Conservation (phyloP, 2,113 vertebrate species). For the Taxidea taxus region DNA sequence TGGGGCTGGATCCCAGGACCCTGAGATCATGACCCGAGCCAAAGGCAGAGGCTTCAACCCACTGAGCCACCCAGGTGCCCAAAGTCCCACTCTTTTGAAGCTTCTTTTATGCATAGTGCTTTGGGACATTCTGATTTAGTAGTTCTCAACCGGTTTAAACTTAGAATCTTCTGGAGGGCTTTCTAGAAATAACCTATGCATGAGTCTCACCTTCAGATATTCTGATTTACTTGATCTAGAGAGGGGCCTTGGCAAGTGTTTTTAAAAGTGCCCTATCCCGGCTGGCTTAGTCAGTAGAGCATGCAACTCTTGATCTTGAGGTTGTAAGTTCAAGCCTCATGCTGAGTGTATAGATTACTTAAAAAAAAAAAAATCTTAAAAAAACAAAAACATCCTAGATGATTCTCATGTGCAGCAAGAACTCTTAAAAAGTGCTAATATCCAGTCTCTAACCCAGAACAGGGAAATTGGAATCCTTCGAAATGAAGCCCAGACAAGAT, state of each 20-base stretch:
- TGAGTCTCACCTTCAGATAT: not conserved
- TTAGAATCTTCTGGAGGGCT: not conserved
- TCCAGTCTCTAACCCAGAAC: not conserved
- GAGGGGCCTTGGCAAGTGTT: not conserved
- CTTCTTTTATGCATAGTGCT: not conserved
- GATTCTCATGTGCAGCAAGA: not conserved
- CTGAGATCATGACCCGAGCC: no score
- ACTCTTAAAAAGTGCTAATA: not conserved
- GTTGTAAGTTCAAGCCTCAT: not conserved
- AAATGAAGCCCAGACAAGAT: not conserved
- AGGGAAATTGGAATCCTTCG: not conserved
- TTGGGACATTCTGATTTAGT: not conserved
- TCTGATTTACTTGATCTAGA: not conserved
- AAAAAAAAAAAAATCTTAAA: not conserved
- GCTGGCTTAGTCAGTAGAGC: not conserved
- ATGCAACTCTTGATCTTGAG: not conserved
- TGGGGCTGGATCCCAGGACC: no score
- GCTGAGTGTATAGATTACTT: not conserved
- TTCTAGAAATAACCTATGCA: not conserved
- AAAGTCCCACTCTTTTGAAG: not conserved
- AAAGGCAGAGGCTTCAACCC: no score
- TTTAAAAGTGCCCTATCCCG: not conserved
- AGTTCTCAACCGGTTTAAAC: not conserved
- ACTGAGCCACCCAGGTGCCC: no score
- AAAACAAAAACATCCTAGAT: not conserved